These are phyloP conservation scores for Microchrysa polita DNA, from an alignment of 2,888 invertebrate species.

Conservation along the genomic window DNA sequence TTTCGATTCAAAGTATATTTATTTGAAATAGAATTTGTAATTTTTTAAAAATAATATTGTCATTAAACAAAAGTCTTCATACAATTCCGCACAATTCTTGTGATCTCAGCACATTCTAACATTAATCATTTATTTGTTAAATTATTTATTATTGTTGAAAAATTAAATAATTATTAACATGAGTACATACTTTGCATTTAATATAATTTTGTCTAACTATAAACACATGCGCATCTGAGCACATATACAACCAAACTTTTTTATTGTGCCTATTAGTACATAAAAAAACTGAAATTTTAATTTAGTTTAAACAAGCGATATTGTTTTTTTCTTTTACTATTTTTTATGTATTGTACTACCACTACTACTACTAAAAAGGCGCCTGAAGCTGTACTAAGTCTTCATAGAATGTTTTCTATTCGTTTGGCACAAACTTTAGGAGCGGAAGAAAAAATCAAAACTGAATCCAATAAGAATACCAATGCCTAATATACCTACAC, in stretches of 20 bases:
- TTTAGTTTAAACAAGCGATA: conserved; percentile 48
- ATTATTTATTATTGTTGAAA: no score
- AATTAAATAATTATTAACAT: no score
- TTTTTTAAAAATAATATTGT: no score
- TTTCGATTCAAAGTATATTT: no score
- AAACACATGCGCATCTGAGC: no score
- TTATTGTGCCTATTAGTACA: conserved; percentile 40
- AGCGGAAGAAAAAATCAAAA: conserved; percentile 54
- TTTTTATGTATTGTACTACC: conserved; percentile 47
- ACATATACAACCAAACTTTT: conserved; percentile 38
- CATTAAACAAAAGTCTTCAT: no score
- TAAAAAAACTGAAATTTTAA: conserved; percentile 2
- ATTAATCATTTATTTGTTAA: no score
- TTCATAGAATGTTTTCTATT: conserved; percentile 79
- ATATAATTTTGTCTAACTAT: no score
- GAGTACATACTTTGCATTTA: no score
- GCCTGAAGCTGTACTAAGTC: conserved; percentile 72
- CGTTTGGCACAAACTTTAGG: conserved; percentile 66
- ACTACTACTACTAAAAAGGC: conserved; percentile 66
- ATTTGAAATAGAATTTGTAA: no score
- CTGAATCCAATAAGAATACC: conserved; percentile 10
- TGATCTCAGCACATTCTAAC: no score
- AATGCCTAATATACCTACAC: neutral
- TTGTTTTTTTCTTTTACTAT: conserved; percentile 52
- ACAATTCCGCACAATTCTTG: no score